phyloP scores from a whole-genome alignment of 2,797 vertebrate species.

The Epinephelus coioides region DNA sequence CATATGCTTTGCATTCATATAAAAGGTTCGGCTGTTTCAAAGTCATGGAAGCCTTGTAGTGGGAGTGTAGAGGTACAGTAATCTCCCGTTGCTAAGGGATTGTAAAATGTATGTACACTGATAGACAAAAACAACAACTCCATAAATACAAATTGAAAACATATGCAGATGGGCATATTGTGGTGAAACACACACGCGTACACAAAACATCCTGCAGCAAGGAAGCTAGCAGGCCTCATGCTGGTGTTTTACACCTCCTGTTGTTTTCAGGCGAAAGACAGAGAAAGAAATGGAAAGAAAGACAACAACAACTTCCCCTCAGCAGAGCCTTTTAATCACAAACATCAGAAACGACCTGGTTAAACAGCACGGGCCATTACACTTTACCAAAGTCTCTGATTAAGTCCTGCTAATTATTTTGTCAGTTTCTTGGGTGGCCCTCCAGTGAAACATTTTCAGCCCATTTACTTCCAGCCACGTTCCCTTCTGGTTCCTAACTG shows the following conservation, averaged over 20 bases:
- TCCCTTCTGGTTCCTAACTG: conserved; percentile 24
- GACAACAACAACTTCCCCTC: conserved; percentile 37
- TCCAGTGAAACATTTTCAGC: conserved; percentile 43
- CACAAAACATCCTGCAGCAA: conserved; percentile 33
- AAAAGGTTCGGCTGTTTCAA: background rate
- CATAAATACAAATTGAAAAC: conserved; percentile 47
- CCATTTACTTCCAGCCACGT: conserved; percentile 39
- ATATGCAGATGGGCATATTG: conserved; percentile 26
- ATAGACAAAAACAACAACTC: conserved; percentile 43
- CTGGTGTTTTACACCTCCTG: conserved; percentile 66
- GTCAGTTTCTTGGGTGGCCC: conserved; percentile 62
- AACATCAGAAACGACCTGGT: conserved; percentile 36
- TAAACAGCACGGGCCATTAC: conserved; percentile 17
- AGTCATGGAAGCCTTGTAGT: background rate
- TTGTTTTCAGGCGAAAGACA: conserved; percentile 46
- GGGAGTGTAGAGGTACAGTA: background rate
- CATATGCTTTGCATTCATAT: conserved; percentile 10
- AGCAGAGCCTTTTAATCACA: conserved; percentile 34
- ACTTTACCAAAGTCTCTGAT: conserved; percentile 54
- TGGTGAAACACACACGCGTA: conserved; percentile 17
- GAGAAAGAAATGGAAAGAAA: conserved; percentile 25
- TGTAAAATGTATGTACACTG: conserved; percentile 9
- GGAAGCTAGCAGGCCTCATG: conserved; percentile 51
- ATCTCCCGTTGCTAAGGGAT: background rate
- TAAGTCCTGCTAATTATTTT: conserved; percentile 59